Evolutionary conservation across 2,888 invertebrate genomes (phyloP).

Genomic region (Cryptus viduatorius): DNA sequence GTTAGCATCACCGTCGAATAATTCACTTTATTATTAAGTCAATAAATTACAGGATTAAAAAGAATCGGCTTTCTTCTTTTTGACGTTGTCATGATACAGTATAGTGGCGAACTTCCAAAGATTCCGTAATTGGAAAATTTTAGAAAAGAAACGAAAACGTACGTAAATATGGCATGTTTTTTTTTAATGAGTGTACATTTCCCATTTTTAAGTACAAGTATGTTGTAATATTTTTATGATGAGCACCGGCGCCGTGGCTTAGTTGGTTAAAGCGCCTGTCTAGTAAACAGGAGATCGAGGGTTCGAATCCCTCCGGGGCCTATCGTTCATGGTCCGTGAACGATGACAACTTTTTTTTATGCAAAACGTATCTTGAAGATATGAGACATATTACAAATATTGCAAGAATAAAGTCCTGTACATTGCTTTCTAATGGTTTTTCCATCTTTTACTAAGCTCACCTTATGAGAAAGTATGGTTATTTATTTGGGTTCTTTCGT

Average conservation of each 20-base stretch:
- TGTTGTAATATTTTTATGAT: conserved; percentile 6
- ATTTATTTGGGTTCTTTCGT: too few species aligned
- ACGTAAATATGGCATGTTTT: too few species aligned
- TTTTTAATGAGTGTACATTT: background rate
- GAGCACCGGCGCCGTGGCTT: conserved; percentile 87
- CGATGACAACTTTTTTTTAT: conserved; percentile 6
- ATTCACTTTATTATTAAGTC: background rate
- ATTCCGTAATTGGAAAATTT: too few species aligned
- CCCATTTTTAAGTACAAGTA: background rate
- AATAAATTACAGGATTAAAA: too few species aligned
- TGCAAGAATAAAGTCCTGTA: too few species aligned
- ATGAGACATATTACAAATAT: background rate
- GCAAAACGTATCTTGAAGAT: background rate
- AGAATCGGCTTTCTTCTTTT: too few species aligned
- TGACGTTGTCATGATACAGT: too few species aligned
- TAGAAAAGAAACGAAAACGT: too few species aligned
- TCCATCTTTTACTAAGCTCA: too few species aligned
- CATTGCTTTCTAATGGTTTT: too few species aligned
- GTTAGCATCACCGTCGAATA: background rate
- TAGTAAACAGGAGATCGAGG: conserved; percentile 90
- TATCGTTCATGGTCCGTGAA: conserved; percentile 69
- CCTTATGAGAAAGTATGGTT: too few species aligned
- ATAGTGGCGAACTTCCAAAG: too few species aligned
- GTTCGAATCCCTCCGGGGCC: conserved; percentile 89
- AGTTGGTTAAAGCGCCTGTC: conserved; percentile 92